These are phyloP conservation scores for Rhinichthys klamathensis DNA, from an alignment of 2,113 vertebrate genomes.

Conservation along the genomic window DNA sequence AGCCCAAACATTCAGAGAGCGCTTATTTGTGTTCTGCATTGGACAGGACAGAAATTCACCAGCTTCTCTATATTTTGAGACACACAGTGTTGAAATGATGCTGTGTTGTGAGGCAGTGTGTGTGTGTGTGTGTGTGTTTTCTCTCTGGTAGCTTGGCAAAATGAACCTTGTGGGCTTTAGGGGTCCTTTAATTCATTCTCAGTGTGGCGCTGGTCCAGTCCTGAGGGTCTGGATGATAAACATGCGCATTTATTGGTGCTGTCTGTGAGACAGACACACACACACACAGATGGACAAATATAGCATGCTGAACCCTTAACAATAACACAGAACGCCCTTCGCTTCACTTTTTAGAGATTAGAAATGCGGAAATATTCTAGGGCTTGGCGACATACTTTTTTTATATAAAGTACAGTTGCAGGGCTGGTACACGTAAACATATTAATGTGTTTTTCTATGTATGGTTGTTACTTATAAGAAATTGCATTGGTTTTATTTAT, in stretches of 20 bases:
- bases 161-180: conserved; percentile 33
- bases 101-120: background rate
- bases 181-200: conserved; percentile 15
- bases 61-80: background rate
- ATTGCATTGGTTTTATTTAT: background rate
- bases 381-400: background rate
- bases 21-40: background rate
- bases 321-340: background rate
- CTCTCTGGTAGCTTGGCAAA: background rate
- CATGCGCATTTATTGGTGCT: conserved; percentile 45
- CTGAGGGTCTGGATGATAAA: conserved; percentile 53
- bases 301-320: background rate
- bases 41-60: background rate
- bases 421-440: background rate
- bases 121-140: background rate
- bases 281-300: conserved; percentile 7
- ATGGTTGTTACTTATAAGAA: background rate
- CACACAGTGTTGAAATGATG: background rate
- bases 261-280: conserved; percentile 6
- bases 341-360: background rate
- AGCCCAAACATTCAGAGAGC: background rate
- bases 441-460: background rate
- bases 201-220: conserved; percentile 49
- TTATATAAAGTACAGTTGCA: background rate
- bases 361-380: background rate